Base-by-base conservation (phyloP, 2,888 invertebrate species). In the Campoplex nolae region DNA sequence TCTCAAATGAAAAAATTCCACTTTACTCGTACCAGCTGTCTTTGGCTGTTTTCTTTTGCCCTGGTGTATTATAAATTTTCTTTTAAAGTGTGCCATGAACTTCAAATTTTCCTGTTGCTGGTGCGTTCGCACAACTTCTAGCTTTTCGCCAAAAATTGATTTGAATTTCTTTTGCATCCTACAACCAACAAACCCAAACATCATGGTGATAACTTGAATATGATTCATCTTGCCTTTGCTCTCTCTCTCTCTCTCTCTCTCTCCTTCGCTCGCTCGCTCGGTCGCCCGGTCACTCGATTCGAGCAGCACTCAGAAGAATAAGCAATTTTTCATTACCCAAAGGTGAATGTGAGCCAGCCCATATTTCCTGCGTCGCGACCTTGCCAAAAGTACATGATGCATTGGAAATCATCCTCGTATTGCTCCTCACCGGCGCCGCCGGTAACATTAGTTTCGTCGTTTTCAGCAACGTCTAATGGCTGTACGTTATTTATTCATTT, bases 351-450 rank as follows among this genome's bases (percentile, higher is more conserved):
- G 0, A 99, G 96, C 99, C 99, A 99, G 84, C 99, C 99, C 99
- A 99, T 99, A 95, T 99, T 99, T 87, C 98, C 97, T 3, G 99
- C 99, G 93, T 98, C 98, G 77, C 98, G 96, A 0, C 99, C 99
- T 95, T 99, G 99, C 99, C 99, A 99, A 95, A 99, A 99, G 95
- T 99, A 99, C n/a, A 99, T 99, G 73, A 99, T 98, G 95, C 99
- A 99, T 93, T 98, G 98, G 92, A 97, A 97, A 92, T 97, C 97
- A 90, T 97, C 96, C 91, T 97, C 97, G 16, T 92, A 93, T 77
- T 94, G 95, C 2, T 95, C 96, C 6, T 96, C 95, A 16, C 78
- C 81, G 35, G 73, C 67, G 23, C 71, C 83, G n/a, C 96, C 96
- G 2, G 95, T 62, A 23, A 62, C 81, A 13, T 80, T 83, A 18